Evolutionary conservation across 2,113 vertebrate species (phyloP), one percentile per base, ranked within the genome.

Genomic region (Anser brachyrhynchus): DNA sequence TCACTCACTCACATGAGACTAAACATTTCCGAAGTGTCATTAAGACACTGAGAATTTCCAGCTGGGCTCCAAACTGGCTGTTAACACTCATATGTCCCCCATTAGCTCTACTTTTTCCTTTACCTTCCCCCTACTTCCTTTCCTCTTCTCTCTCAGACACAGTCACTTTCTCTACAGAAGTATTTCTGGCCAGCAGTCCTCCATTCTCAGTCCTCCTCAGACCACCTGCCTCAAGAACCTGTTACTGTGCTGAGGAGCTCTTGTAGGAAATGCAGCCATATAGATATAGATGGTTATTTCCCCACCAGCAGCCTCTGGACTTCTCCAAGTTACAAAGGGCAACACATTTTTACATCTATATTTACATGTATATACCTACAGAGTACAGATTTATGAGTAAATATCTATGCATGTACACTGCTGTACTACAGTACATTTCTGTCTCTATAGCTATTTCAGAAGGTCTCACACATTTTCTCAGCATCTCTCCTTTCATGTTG

Each of bases 11-110:
- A 86, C 59, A 84, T 35, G 49, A 96, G 76, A 86, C 88, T 89
- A 96, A 96, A 94, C 14, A 81, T 89, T 93, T 90, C 81, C 69
- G 37, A 82, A 91, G 29, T 59, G 61, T 70, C 59, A 62, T 84
- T 88, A 58, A 57, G 51, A 76, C 33, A 58, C 46, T 43, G 46
- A 88, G 22, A 76, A 86, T 80, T 90, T 93, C 90, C 87, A 92
- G 7, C 85, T 93, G 73, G 18, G 9, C 29, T 92, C 61, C 29
- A 65, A 61, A 65, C 52, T n/a, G 35, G 9, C 26, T 75, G 3
- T 39, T 93, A 83, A 20, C 16, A 41, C 20, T 73, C 25, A 29
- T 19, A 57, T 4, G 0, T 69, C 13, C 9, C 89, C 46, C 39
- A 23, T 73, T 58, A 90, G 52, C 43, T 91, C 73, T 46, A n/a